phyloP scores from a whole-genome alignment of 1,140 invertebrate genomes.

The Trissolcus basalis region DNA sequence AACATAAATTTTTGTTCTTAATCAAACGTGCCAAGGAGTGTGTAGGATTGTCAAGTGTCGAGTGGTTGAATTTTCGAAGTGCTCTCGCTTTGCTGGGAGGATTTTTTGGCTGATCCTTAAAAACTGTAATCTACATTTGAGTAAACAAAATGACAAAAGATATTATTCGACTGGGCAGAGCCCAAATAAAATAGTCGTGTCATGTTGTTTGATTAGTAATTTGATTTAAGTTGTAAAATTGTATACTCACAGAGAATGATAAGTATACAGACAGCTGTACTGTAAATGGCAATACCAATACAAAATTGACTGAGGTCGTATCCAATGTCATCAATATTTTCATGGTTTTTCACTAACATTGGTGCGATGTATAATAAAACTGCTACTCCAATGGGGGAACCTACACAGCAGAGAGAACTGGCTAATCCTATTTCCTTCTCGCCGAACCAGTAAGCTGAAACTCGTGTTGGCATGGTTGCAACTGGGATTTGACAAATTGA shows the following conservation, averaged over 20 bases:
- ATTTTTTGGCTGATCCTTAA: conserved; percentile 76
- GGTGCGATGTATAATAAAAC: conserved; percentile 67
- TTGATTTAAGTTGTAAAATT: no score
- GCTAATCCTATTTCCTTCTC: conserved; percentile 82
- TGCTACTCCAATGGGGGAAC: conserved; percentile 81
- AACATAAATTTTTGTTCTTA: conserved; percentile 76
- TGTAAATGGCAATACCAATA: conserved; percentile 54
- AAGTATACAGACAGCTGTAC: conserved; percentile 77
- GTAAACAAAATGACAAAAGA: not conserved
- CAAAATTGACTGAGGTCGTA: conserved; percentile 61
- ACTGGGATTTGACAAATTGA: conserved; percentile 82
- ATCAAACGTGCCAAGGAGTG: conserved; percentile 69
- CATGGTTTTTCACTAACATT: conserved; percentile 68
- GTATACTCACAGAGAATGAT: conserved; percentile 78
- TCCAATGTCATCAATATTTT: conserved; percentile 66
- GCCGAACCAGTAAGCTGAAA: conserved; percentile 85
- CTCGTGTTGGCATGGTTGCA: conserved; percentile 80
- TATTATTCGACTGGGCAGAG: not conserved
- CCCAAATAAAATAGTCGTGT: no score
- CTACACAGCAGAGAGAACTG: conserved; percentile 85
- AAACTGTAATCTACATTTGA: conserved; percentile 71
- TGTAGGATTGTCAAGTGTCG: conserved; percentile 33
- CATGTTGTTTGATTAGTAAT: no score
- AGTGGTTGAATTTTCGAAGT: conserved; percentile 40
- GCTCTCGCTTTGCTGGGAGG: conserved; percentile 75